Conservation (phyloP, 2,888 invertebrate genomes). For the Biston betularia region DNA sequence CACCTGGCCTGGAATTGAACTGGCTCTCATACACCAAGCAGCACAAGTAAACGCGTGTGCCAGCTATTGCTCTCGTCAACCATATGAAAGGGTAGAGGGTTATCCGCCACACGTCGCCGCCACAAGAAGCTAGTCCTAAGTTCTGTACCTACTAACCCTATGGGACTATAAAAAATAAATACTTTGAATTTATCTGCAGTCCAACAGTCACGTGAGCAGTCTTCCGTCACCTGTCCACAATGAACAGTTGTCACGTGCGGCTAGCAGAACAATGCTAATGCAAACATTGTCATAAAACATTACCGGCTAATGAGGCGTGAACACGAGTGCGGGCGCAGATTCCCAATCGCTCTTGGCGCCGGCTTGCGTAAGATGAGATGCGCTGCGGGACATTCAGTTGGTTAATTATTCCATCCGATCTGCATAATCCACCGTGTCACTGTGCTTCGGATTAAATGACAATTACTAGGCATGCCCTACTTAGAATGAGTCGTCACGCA, state of each 20-base stretch:
- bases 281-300: conserved; percentile 56
- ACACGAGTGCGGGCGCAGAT: conserved; percentile 42
- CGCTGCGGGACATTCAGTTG: conserved; percentile 7
- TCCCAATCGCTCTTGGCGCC: conserved; percentile 30
- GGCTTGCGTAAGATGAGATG: conserved; percentile 31
- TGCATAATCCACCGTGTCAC: background rate
- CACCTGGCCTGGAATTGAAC: too few species aligned
- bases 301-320: conserved; percentile 60
- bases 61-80: too few species aligned
- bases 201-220: background rate
- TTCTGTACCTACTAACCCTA: too few species aligned
- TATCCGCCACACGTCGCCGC: too few species aligned
- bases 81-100: too few species aligned
- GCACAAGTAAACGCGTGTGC: too few species aligned
- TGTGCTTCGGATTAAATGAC: too few species aligned
- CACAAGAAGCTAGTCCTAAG: too few species aligned
- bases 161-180: background rate
- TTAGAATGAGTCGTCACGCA: too few species aligned
- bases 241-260: conserved; percentile 36
- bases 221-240: conserved; percentile 11
- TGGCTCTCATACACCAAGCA: too few species aligned
- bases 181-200: background rate
- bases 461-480: too few species aligned
- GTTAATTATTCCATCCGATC: background rate
- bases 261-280: conserved; percentile 40